Evolutionary conservation across 1,140 invertebrate species (phyloP), one percentile per base, ranked within the genome.

Genomic region (Drosophila tsacasi): DNA sequence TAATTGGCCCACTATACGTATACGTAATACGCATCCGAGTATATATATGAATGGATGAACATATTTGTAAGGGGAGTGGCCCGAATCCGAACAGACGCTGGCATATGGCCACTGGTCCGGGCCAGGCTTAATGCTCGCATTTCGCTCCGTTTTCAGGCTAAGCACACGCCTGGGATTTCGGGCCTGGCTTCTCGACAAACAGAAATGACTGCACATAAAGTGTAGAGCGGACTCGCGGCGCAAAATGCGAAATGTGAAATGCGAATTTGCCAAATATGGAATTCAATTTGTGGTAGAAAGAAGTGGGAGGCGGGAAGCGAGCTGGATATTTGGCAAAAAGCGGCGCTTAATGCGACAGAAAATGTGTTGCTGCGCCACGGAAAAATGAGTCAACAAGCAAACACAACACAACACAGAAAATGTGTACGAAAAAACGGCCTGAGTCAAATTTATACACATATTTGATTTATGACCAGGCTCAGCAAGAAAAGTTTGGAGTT

Each of bases 131-230:
- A 79, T 86, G 44, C 7, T 30, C 21, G 37, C 17, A 39, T 64
- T 67, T 67, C 21, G 30, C n/a, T 54, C 65, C 47, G 35, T 50
- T 73, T 76, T 76, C 30, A 44, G 46, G 37, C 74, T 52, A 76
- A 76, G 71, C 61, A 76, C 84, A 72, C 84, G 55, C 68, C 67
- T 50, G 84, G 85, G 84, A 87, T 77, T 87, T 89, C 66, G 61
- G 40, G 57, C 50, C 65, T 55, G 71, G 50, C 68, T 32, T 17
- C 21, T 67, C 47, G 49, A 54, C 83, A 58, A 67, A 84, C 58
- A 65, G 52, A 62, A 76, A 75, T 83, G 69, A 83, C 72, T 78
- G 81, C 77, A 72, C 81, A 78, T 74, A 81, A 84, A 83, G 66
- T 78, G 66, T 66, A 73, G 54, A 79, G 50, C 66, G 64, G 65